Base-by-base conservation (phyloP, 2,797 vertebrate genomes). In the Pangasius mekongensis region DNA sequence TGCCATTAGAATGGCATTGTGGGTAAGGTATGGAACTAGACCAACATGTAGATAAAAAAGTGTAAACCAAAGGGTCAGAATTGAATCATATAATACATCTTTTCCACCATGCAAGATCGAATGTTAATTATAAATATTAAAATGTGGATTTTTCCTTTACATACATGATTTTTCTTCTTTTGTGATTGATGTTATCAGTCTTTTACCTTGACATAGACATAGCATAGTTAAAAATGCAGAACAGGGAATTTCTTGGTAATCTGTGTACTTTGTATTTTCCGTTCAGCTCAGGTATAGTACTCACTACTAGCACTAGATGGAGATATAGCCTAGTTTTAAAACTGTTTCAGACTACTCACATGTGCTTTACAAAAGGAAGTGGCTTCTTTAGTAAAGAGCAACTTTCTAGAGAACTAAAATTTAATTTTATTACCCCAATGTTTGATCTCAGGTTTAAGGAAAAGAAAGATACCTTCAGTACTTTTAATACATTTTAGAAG, bases 261-360 rank as follows among this genome's bases (percentile, higher is more conserved):
- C 47, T 77, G 77, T 58, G n/a, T 30, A 24, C 5, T 81, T 58
- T 36, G 5, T 81, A 36, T 58, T 81, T 81, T 60, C 20, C 20
- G 14, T 39, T 36, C 30, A 6, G 10, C n/a, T 60, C 30, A 49
- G 88, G 9, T 5, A 5, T 67, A 20, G n/a, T 13, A 1, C 86
- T 81, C 7, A 43, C 3, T n/a, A 3, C 16, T 1, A 74, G 86
- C 96, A 94, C 91, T 36, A 95, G 96, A 92, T 94, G 95, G 95
- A 92, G 95, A 92, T 90, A 94, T 88, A n/a, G 88, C 58, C 91
- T 67, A 66, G 60, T 47, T 83, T 87, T 30, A 8, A 82, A 88
- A 86, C 69, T 56, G 62, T 49, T 66, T 56, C 5, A 47, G 36
- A 16, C 8, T 7, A 6, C 1, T 8, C 47, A 47, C 6, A 47